Evolutionary conservation across 2,888 invertebrate genomes (phyloP), one percentile per base, ranked within the genome.

Genomic region (Noctua janthe): DNA sequence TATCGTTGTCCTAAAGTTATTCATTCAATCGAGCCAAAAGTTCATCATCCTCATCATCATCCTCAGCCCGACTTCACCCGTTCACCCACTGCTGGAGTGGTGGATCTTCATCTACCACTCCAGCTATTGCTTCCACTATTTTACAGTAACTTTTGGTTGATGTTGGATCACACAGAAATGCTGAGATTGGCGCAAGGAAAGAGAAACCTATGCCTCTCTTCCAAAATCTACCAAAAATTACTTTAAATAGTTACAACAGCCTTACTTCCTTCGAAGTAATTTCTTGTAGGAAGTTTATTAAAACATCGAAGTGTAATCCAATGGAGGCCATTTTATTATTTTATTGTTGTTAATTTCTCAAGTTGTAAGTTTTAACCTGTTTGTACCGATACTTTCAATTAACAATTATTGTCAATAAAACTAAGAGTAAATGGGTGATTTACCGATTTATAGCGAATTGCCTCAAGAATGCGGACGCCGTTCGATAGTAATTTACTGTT

Each of bases 381-480:
- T 64, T 54, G 29, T 15, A 62, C 4, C n/a, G 20, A 71, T 71
- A 47, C 69, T 84, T 74, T n/a, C 35, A 66, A 43, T 71, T 51
- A 84, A 74, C 5, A 54, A 39, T 49, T 35, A 35, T 35, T 64
- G 76, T 43, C 71, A 49, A 70, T 85, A 74, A 85, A 75, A 76
- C 70, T 39, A 13, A 7, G 62, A 62, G 59, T 71, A 75, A 78
- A 62, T 47, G 64, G 43, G 4, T n/a, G 56, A 85, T 76, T 67
- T 54, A 62, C 4, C 49, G 62, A 76, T 76, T 64, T 54, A 71
- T 47, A 62, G 74, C 47, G n/a, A 29, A 39, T 29, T 56, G 51
- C 15, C 15, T 29, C 15, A 73, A 47, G 82, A 85, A 85, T 77
- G 88, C 86, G 77, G 86, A 86, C 43, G 66, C 62, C 8, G 70